Percentiles rank a stretch among this genome's conserved stretches.
Evolutionary conservation across 37 sponge, comb jelly and placozoan genomes (phyloP).

Genomic region (Beroe forskalii): DNA sequence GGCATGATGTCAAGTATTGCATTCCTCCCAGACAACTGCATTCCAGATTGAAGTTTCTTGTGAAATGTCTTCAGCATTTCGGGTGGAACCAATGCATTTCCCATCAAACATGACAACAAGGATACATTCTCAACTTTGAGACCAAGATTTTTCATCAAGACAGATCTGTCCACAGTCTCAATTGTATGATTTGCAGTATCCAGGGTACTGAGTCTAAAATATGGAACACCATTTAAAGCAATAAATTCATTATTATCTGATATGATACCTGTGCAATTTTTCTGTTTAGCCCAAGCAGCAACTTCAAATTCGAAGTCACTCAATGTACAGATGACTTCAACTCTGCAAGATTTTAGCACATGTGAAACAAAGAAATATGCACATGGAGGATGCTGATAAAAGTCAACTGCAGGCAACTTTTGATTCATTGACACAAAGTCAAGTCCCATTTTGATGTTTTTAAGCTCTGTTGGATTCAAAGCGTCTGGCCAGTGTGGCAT

Average conservation of each 20-base stretch:
- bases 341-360: not conserved
- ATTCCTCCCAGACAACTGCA: not conserved
- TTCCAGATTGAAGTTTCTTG: not conserved
- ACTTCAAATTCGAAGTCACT: constrained; percentile 50
- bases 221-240: not conserved
- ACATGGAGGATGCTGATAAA: constrained; percentile 23
- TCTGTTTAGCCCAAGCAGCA: constrained; percentile 22
- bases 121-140: not conserved
- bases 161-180: not conserved
- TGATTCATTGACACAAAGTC: constrained; percentile 25
- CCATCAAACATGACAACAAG: constrained; percentile 18
- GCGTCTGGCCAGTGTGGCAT: constrained; percentile 21
- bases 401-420: constrained; percentile 15
- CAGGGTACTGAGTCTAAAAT: not conserved
- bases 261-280: not conserved
- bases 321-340: constrained; percentile 19
- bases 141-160: constrained; percentile 25
- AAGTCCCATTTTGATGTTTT: not conserved
- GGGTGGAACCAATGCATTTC: constrained; percentile 5
- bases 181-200: not conserved
- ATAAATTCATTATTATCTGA: not conserved
- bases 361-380: constrained; percentile 8
- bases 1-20: not conserved
- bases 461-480: not conserved
- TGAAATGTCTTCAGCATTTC: not conserved